Conservation (phyloP, 2,888 invertebrate genomes). For the Caenorhabditis sp. region DNA sequence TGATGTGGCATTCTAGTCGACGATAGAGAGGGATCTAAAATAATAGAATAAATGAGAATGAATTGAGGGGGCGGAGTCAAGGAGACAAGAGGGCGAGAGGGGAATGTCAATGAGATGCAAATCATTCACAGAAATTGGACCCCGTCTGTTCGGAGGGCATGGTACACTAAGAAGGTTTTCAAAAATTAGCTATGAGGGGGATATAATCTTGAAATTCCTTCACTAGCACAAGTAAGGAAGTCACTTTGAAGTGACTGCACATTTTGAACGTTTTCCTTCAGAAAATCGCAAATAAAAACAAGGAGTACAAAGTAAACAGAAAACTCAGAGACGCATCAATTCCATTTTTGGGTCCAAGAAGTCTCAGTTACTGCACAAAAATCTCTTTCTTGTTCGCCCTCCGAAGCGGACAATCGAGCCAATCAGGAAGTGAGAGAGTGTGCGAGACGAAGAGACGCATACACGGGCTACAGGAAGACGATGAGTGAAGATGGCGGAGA, state of each 20-base stretch:
- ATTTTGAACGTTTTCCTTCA: background rate
- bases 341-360: slow-evolving; percentile 45
- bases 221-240: no score
- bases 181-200: background rate
- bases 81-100: slow-evolving; percentile 5
- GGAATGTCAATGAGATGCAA: slow-evolving; percentile 62
- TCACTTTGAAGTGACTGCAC: no score
- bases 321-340: slow-evolving; percentile 5
- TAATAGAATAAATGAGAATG: slow-evolving; percentile 19
- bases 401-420: slow-evolving; percentile 63
- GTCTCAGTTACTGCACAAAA: slow-evolving; percentile 30
- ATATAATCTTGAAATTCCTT: no score
- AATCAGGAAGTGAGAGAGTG: slow-evolving; percentile 61
- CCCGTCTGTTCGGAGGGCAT: slow-evolving; percentile 17
- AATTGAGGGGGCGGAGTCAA: slow-evolving; percentile 47
- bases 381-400: slow-evolving; percentile 17
- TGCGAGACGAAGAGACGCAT: slow-evolving; percentile 43
- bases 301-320: slow-evolving; percentile 51
- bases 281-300: slow-evolving; percentile 22
- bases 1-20: slow-evolving; percentile 26
- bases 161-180: background rate
- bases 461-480: slow-evolving; percentile 61
- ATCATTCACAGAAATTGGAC: slow-evolving; percentile 54
- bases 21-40: slow-evolving; percentile 30
- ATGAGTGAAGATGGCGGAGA: slow-evolving; percentile 54